phyloP scores from a whole-genome alignment of 2,797 vertebrate genomes.

The Centropyge bicolor region DNA sequence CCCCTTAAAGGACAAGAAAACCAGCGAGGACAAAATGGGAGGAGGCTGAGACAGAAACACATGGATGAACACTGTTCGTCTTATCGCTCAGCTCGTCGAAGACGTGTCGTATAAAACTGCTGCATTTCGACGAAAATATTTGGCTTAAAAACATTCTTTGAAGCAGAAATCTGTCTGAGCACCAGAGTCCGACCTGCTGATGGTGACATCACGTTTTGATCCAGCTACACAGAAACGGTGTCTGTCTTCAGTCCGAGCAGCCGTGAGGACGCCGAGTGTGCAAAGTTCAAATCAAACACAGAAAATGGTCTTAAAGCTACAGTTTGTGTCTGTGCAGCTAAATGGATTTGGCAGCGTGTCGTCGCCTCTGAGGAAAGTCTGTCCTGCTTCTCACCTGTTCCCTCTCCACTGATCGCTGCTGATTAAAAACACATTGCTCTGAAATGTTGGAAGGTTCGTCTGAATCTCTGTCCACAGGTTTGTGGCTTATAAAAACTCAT shows the following conservation, averaged over 20 bases:
- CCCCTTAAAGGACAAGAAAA: background rate
- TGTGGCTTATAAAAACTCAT: background rate
- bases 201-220: background rate
- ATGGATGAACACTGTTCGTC: background rate
- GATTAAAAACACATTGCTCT: background rate
- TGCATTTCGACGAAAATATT: constrained; percentile 25
- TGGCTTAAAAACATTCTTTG: constrained; percentile 48
- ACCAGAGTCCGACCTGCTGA: background rate
- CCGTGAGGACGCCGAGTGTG: constrained; percentile 28
- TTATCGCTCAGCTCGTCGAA: background rate
- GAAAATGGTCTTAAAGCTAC: constrained; percentile 54
- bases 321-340: constrained; percentile 25
- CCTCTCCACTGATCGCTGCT: fast-evolving
- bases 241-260: background rate
- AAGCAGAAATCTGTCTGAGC: constrained; percentile 15
- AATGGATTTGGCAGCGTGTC: constrained; percentile 47
- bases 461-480: background rate
- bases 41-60: background rate
- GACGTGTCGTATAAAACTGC: background rate
- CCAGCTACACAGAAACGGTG: background rate
- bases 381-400: constrained; percentile 11
- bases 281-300: constrained; percentile 30
- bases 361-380: constrained; percentile 16
- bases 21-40: background rate
- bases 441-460: background rate